Evolutionary conservation across 1,140 invertebrate species (phyloP), one percentile per base, ranked within the genome.

Genomic region (Paraescarpia echinospica): DNA sequence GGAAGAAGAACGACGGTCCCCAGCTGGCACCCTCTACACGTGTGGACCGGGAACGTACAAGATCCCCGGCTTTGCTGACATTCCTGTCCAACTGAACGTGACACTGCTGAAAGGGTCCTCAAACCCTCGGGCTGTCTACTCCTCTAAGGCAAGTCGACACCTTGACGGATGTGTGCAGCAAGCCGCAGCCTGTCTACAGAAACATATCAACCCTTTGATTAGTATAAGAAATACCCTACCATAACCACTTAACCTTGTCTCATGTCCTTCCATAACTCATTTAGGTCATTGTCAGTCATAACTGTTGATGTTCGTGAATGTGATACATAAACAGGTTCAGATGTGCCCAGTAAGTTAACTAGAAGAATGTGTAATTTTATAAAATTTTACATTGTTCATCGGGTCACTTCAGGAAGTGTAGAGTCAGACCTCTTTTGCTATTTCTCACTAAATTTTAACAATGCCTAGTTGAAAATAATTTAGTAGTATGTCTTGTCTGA

Each of bases 31-130:
- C 35, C 95, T 98, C 35, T 97, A 97, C 92, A 98, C 98, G 0
- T 96, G 97, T 94, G 99, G 99, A 34, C 99, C 99, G 89, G 98
- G 98, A 22, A 97, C 97, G 89, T 99, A 99, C 94, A 99, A 99
- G 96, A 97, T 99, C 93, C 98, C 99, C 31, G 98, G 98, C 6
- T 98, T 96, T 95, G 97, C 97, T 5, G 98, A 99, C 95, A 98
- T 99, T 95, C 99, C 99, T 0, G 96, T 97, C 92, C 97, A 98
- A 95, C 99, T 99, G 95, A 99, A 99, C 96, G 99, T 99, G 0
- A 98, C 98, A 33, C 96, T 99, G 59, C 96, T 99, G 0, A 98
- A 98, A 96, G 98, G 98, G 34, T 97, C 97, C 59, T 97, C 98
- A 1, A 99, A 99, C 97, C 97, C 98, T 14, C 97, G 97, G 95